phyloP scores from a whole-genome alignment of 1,140 invertebrate species.

The Brachionus sp. region DNA sequence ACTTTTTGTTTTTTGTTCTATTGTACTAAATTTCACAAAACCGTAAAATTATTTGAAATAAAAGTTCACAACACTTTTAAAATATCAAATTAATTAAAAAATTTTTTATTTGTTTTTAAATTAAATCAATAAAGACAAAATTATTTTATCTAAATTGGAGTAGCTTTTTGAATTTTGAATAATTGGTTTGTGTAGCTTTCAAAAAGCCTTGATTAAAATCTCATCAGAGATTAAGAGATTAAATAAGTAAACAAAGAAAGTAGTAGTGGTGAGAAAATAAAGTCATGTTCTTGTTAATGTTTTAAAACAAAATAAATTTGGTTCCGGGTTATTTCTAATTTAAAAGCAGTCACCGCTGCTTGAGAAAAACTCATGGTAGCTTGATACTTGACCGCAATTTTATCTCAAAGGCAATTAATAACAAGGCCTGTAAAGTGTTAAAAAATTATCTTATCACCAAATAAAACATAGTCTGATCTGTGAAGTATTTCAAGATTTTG shows the following conservation, averaged over 20 bases:
- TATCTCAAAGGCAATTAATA: neutral
- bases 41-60: too few species aligned
- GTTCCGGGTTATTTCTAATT: neutral
- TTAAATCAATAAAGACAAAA: too few species aligned
- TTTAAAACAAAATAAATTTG: neutral
- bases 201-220: neutral
- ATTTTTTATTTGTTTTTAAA: too few species aligned
- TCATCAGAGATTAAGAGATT: neutral
- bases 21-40: too few species aligned
- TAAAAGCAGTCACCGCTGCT: neutral
- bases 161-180: neutral
- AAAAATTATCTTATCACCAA: slow-evolving; percentile 10
- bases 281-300: neutral
- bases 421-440: neutral
- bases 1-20: too few species aligned
- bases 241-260: neutral
- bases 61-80: too few species aligned
- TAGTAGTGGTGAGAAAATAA: neutral
- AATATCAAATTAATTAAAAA: too few species aligned
- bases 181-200: neutral
- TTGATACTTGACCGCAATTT: slow-evolving; percentile 5
- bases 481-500: neutral
- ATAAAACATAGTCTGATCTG: neutral
- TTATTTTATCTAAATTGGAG: neutral
- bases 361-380: neutral